Percentiles rank a stretch among this genome's conserved stretches.
Conservation (phyloP, 1,140 invertebrate genomes). For the Ctenoplectra terminalis region DNA sequence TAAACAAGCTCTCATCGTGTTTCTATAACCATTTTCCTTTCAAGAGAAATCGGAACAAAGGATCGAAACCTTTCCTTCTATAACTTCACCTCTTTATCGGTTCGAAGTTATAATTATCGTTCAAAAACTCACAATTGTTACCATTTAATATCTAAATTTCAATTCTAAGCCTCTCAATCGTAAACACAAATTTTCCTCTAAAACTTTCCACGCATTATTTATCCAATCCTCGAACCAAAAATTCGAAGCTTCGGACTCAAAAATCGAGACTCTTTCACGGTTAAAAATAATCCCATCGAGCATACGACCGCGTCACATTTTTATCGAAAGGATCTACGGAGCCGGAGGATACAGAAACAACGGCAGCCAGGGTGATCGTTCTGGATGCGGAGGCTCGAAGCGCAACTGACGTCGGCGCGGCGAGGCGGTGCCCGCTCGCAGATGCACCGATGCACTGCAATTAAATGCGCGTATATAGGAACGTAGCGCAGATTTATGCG, state of each 20-base stretch:
- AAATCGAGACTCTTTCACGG: neutral
- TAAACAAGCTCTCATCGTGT: neutral
- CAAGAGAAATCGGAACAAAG: too few relatives aligned
- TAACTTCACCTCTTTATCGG: too few relatives aligned
- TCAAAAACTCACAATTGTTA: too few relatives aligned
- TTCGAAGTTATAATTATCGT: too few relatives aligned
- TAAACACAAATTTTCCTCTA: too few relatives aligned
- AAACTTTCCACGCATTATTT: too few relatives aligned
- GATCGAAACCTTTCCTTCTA: too few relatives aligned
- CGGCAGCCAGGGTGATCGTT: constrained; percentile 7
- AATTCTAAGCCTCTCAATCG: too few relatives aligned
- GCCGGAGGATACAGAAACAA: constrained; percentile 39
- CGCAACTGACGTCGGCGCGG: constrained; percentile 45
- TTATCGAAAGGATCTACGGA: constrained; percentile 36
- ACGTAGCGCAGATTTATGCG: constrained; percentile 67
- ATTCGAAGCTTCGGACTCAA: neutral
- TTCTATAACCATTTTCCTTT: too few relatives aligned
- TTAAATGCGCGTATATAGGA: constrained; percentile 64
- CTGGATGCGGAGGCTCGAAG: constrained; percentile 22
- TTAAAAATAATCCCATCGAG: neutral
- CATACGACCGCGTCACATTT: constrained; percentile 11
- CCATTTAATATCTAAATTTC: too few relatives aligned
- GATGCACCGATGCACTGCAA: constrained; percentile 63
- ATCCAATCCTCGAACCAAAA: neutral
- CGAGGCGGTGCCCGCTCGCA: constrained; percentile 45